Evolutionary conservation across 2,888 invertebrate species (phyloP), one percentile per base, ranked within the genome.

Genomic region (Amiota minor): DNA sequence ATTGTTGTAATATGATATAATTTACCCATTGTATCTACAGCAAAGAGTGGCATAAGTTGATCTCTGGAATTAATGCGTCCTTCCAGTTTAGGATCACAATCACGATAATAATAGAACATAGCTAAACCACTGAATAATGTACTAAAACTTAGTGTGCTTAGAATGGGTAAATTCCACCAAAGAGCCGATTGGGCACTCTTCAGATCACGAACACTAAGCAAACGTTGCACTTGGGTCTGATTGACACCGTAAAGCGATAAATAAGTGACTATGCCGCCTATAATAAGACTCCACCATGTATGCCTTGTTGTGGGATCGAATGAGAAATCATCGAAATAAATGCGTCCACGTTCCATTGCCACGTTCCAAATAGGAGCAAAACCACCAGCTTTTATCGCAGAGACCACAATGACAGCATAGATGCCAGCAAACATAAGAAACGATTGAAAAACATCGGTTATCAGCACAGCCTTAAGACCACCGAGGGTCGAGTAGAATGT

Each of bases 381-480:
- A 6, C 97, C 95, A 14, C 95, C 96, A 6, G 93, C 91, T 75
- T 93, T 92, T 14, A 93, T 89, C 0, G 93, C 91, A 0, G 95
- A 95, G 73, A 93, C 94, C 70, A 94, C 91, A 53, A 96, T 94
- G 0, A 97, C 92, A 79, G 94, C 93, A 80, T 95, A 94, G 14
- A 97, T 93, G 1, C 96, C 95, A 4, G 92, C 93, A 87, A 95
- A 97, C 97, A 97, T 97, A 1, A 97, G 91, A 3, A 94, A 76
- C 0, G 96, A 95, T 89, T 96, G 95, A 81, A 97, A 94, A 3
- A 97, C 93, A 86, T 97, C 97, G 0, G 97, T 97, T 81, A 96
- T 93, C 50, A 97, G 90, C 0, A 97, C 97, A 1, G 97, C 97
- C 88, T 97, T 97, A 92, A 97, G 96, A 8, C 97, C 97, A 18